Evolutionary conservation across 2,113 vertebrate genomes (phyloP), one percentile per base, ranked within the genome.

Genomic region (Caracal caracal): DNA sequence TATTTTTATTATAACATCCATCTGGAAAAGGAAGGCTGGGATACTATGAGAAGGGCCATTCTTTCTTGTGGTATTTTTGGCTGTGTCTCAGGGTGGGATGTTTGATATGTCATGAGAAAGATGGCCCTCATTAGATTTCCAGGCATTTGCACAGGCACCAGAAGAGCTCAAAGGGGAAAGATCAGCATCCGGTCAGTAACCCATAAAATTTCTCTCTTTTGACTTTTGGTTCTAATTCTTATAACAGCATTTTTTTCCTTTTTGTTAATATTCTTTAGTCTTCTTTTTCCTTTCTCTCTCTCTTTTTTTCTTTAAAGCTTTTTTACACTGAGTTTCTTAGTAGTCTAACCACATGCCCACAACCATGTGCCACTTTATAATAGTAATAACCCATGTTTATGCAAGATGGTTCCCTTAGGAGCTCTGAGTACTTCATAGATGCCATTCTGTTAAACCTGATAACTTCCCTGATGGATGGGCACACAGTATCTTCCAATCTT

Each of bases 1-100:
- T 95, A 97, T 97, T 97, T 97, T 97, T 97, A 97, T 96, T 97
- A 84, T 92, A 66, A 79, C 80, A 94, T 97, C 93, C 70, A 92
- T 88, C 86, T 94, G 88, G 97, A 93, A 97, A 94, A 93, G 88
- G 93, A 97, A 96, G 79, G 71, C 61, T 85, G 86, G 89, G 40
- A 80, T 78, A 84, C 63, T 93, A 56, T 88, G 75, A 97, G 94
- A 96, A 92, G 85, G 89, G 19, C 86, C 84, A 88, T 94, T 94
- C 93, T 97, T 97, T 96, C 91, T 87, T 91, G 96, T 40, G 84
- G 68, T 98, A 98, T 98, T 97, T 98, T 97, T 93, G 96, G 93
- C 59, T 19, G 37, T 56, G 75, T 97, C 94, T 97, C 59, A 7
- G 93, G 94, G 96, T 97, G 80, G 66, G 40, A 61, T 76, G 75